Evolutionary conservation across 2,888 invertebrate species (phyloP), one percentile per base, ranked within the genome.

Genomic region (Pteria penguin): DNA sequence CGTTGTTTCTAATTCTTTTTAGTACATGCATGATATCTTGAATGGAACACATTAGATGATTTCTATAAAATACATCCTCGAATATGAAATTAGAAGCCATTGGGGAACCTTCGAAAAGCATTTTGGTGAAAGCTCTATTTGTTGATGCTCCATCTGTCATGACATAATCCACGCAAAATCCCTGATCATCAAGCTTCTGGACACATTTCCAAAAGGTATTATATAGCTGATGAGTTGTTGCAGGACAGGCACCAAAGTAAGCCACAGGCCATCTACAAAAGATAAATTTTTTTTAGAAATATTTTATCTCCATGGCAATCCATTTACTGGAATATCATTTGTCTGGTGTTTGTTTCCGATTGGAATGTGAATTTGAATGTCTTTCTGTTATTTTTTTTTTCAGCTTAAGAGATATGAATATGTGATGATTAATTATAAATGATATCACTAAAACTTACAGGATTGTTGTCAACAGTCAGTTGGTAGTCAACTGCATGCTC

Each of bases 111-210:
- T 29, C 18, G 11, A 72, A 63, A 1, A 80, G 57, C 68, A 78
- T 67, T 2, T 61, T 67, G 14, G 36, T 75, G 24, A 82, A 75
- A 3, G 72, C 18, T 55, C 80, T 45, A 45, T 80, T 80, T 2
- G 80, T 74, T 22, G 75, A 71, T 3, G 79, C 82, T 18, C 82
- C 80, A 58, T 80, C 82, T 14, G 76, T 45, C 79, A 82, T 80
- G 1, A 82, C 33, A 54, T 80, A 80, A 32, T 80, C 76, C 4
- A 78, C 52, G 2, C 70, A 54, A 62, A 82, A 82, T 2, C 77
- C 80, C 22, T 57, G 1, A 14, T 77, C 75, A 61, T 75, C 72
- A 8, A 82, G 68, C n/a, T 60, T 29, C 27, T 80, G 76, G 24
- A 80, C 71, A 70, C 73, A 69, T 36, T 82, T 62, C 78, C 80